phyloP scores from a whole-genome alignment of 1,140 invertebrate species.

The Zaprionus gabonicus region DNA sequence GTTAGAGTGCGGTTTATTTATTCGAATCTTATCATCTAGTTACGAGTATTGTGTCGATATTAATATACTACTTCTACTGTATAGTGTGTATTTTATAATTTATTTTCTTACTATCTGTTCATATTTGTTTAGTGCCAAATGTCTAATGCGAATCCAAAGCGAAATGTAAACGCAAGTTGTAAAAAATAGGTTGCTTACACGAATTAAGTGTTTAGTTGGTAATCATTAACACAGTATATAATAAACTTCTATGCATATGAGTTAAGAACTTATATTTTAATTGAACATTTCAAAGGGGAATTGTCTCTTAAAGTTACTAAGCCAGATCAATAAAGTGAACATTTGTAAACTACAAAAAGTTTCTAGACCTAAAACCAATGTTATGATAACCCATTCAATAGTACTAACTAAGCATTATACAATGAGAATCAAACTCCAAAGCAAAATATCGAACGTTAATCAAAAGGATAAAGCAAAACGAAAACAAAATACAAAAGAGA shows the following conservation, averaged over 20 bases:
- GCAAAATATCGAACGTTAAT: conserved; percentile 66
- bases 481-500: conserved; percentile 25
- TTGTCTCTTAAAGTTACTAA: conserved; percentile 78
- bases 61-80: conserved; percentile 29
- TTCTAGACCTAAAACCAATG: conserved; percentile 34
- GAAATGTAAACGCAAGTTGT: conserved; percentile 67
- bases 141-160: conserved; percentile 64
- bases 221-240: conserved; percentile 9
- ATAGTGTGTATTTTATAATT: conserved; percentile 14
- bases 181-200: conserved; percentile 63
- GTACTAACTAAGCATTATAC: conserved; percentile 25
- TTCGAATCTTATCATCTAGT: conserved; percentile 22
- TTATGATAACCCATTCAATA: conserved; percentile 20
- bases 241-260: conserved; percentile 3
- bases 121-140: conserved; percentile 73
- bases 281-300: conserved; percentile 48
- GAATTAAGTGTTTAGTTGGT: conserved; percentile 21
- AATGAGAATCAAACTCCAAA: conserved; percentile 66
- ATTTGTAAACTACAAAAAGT: conserved; percentile 22
- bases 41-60: conserved; percentile 45
- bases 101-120: conserved; percentile 25
- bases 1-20: conserved; percentile 16
- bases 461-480: conserved; percentile 53
- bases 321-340: conserved; percentile 39
- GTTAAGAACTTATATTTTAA: conserved; percentile 26